These are phyloP conservation scores for Geotrypetes seraphini DNA, from an alignment of 2,797 vertebrate species.

Conservation along the genomic window DNA sequence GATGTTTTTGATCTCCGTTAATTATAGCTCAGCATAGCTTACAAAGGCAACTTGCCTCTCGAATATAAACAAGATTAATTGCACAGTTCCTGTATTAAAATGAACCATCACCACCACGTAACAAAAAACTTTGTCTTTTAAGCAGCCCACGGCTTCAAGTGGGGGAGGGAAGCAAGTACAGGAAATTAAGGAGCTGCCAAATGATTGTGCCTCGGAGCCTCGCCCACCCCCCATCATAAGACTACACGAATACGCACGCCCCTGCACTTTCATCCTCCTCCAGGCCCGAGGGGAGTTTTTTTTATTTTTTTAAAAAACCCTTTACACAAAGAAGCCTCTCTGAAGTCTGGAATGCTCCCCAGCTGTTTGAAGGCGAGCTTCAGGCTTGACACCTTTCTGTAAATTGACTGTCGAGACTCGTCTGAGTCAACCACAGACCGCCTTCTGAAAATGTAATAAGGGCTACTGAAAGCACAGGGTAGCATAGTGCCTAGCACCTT, in stretches of 20 bases:
- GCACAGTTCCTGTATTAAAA: slow-evolving; percentile 59
- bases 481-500: no score
- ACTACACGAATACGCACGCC: slow-evolving; percentile 63
- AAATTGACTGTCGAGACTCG: slow-evolving; percentile 79
- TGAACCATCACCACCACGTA: slow-evolving; percentile 60
- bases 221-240: slow-evolving; percentile 79
- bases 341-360: slow-evolving; percentile 69
- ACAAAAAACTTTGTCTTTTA: slow-evolving; percentile 52
- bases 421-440: slow-evolving; percentile 75
- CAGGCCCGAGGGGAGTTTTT: slow-evolving; percentile 57
- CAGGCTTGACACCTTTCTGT: slow-evolving; percentile 67
- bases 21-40: slow-evolving; percentile 59
- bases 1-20: slow-evolving; percentile 72
- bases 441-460: no score
- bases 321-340: slow-evolving; percentile 60
- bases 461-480: slow-evolving; percentile 70
- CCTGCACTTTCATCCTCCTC: slow-evolving; percentile 68
- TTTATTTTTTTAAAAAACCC: no score
- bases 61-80: slow-evolving; percentile 73
- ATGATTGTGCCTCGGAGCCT: slow-evolving; percentile 67
- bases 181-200: slow-evolving; percentile 77
- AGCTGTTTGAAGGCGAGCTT: slow-evolving; percentile 71
- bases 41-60: slow-evolving; percentile 51
- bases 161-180: slow-evolving; percentile 53
- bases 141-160: slow-evolving; percentile 47